Conservation (phyloP, 2,113 vertebrate species). For the Zosterops borbonicus region DNA sequence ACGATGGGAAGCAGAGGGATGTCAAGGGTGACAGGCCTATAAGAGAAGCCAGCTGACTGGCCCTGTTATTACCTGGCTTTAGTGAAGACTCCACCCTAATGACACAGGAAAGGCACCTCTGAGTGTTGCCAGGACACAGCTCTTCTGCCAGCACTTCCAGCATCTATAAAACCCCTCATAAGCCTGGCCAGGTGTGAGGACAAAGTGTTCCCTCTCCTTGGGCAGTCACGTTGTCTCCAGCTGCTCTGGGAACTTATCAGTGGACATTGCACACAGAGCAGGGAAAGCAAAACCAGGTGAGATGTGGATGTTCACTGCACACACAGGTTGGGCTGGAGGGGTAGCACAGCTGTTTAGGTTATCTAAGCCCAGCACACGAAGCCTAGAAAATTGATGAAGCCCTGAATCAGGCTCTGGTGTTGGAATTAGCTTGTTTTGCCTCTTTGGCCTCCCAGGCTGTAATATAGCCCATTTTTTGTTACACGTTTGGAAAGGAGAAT, state of each 20-base stretch:
- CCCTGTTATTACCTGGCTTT: not conserved
- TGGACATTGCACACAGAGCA: fast-evolving
- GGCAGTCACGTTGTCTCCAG: not conserved
- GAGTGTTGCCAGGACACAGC: not conserved
- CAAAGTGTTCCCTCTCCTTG: not conserved
- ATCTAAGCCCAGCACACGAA: not conserved
- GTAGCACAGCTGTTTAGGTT: not conserved
- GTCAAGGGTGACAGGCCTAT: not conserved
- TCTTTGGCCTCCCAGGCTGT: not conserved
- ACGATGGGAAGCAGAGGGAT: not conserved
- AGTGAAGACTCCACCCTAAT: not conserved
- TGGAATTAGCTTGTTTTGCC: not conserved
- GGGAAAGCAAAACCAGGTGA: not conserved
- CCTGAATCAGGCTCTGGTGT: not conserved
- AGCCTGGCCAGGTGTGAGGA: not conserved
- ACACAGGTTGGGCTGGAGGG: not conserved
- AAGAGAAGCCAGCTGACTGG: not conserved
- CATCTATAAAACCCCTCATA: not conserved
- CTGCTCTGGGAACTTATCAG: not conserved
- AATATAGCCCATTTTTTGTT: not conserved
- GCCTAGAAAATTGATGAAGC: fast-evolving
- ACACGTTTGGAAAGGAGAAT: not conserved
- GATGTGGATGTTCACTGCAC: not conserved
- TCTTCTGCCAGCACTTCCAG: not conserved
- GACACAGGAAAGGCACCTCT: not conserved